Conservation (phyloP, 2,888 invertebrate genomes). For the Hecatera dysodea region DNA sequence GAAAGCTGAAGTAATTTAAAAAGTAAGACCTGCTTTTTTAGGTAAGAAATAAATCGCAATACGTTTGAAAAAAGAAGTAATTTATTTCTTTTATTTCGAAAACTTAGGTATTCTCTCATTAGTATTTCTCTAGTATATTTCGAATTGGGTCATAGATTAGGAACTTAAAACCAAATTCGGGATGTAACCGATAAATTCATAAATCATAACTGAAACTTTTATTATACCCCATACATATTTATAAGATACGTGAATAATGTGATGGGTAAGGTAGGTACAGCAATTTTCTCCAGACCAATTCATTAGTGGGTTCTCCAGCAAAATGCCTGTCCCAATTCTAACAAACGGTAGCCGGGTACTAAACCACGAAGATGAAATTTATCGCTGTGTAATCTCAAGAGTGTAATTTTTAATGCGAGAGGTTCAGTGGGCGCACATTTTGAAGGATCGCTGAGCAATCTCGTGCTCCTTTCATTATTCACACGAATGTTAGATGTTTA, state of each 20-base stretch:
- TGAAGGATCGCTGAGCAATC: slow-evolving; percentile 16
- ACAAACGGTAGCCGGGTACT: slow-evolving; percentile 21
- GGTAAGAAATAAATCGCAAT: slow-evolving; percentile 3
- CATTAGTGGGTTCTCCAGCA: slow-evolving; percentile 20
- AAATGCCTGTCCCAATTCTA: slow-evolving; percentile 36
- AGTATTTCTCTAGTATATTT: neutral
- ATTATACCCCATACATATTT: slow-evolving; percentile 11
- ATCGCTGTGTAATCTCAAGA: slow-evolving; percentile 44
- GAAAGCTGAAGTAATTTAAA: slow-evolving; percentile 33
- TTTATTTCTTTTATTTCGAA: neutral
- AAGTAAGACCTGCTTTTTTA: slow-evolving; percentile 1
- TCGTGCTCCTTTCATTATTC: slow-evolving; percentile 33
- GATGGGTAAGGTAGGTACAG: slow-evolving; percentile 1
- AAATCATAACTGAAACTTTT: slow-evolving; percentile 12
- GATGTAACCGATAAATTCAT: neutral
- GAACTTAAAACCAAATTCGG: neutral
- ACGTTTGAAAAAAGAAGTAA: neutral
- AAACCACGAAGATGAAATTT: slow-evolving; percentile 48
- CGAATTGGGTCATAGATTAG: neutral
- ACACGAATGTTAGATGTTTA: slow-evolving; percentile 36
- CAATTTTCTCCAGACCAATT: slow-evolving; percentile 26
- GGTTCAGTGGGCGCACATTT: slow-evolving; percentile 19
- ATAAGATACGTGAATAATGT: slow-evolving; percentile 8
- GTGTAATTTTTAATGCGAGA: slow-evolving; percentile 42
- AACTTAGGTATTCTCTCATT: neutral